These are phyloP conservation scores for Aegotheles bennettii DNA, from an alignment of 2,113 vertebrate species.

Conservation along the genomic window DNA sequence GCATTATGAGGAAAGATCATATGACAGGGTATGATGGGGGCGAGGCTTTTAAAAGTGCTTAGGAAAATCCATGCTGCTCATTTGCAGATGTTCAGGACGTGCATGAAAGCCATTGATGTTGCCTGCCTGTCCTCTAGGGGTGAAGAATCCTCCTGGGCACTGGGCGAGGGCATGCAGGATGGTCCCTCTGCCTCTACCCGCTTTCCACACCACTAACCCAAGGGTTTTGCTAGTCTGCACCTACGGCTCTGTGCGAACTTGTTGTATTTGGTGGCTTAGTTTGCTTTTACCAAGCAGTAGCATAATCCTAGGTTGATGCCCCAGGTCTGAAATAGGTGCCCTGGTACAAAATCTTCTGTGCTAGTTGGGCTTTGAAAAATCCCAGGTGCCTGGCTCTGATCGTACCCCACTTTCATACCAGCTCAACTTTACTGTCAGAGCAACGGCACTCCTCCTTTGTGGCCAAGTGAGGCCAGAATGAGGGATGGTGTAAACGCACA, in stretches of 20 bases:
- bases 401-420: not conserved
- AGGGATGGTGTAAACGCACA: not conserved
- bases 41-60: not conserved
- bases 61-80: not conserved
- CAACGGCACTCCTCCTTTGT: not conserved
- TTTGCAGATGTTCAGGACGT: not conserved
- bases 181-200: not conserved
- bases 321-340: not conserved
- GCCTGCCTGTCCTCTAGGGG: accelerated
- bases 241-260: not conserved
- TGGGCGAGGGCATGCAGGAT: accelerated
- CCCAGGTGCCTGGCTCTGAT: accelerated
- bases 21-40: too few relatives aligned
- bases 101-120: accelerated
- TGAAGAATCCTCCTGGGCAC: accelerated
- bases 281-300: not conserved
- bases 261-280: not conserved
- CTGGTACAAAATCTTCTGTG: not conserved
- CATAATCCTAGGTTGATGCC: not conserved
- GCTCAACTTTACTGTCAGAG: not conserved
- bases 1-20: not conserved
- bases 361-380: not conserved
- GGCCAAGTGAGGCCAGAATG: accelerated
- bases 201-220: not conserved
- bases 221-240: not conserved